These are phyloP conservation scores for Cyrtodaria siliqua DNA, from an alignment of 2,888 invertebrate genomes.

Conservation along the genomic window DNA sequence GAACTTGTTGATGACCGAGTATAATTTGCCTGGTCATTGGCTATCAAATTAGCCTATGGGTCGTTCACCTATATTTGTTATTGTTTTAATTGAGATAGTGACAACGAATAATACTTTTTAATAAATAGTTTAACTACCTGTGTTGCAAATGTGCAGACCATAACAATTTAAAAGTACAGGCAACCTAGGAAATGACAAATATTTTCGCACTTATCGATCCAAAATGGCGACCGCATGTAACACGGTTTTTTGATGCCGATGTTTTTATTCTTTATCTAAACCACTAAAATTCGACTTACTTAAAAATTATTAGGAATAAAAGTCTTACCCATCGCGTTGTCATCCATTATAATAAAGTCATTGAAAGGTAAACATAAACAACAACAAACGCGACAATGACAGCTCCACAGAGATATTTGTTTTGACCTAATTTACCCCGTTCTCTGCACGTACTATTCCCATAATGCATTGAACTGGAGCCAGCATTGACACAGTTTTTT, in stretches of 20 bases:
- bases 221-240: constrained; percentile 44
- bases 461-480: constrained; percentile 25
- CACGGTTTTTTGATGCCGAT: background rate
- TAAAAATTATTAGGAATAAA: no score
- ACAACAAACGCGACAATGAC: constrained; percentile 31
- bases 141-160: background rate
- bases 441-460: constrained; percentile 27
- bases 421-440: constrained; percentile 47
- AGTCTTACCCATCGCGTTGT: constrained; percentile 59
- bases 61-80: constrained; percentile 12
- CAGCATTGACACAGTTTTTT: constrained; percentile 5
- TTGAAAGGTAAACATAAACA: constrained; percentile 29
- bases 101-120: constrained; percentile 5
- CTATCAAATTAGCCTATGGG: background rate
- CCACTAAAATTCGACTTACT: no score
- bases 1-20: background rate
- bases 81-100: background rate
- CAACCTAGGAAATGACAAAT: constrained; percentile 17
- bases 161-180: constrained; percentile 3
- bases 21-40: no score
- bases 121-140: background rate
- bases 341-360: constrained; percentile 47
- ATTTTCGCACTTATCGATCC: constrained; percentile 37
- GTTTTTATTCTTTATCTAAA: background rate
- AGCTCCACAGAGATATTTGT: constrained; percentile 8